Evolutionary conservation across 2,888 invertebrate genomes (phyloP).

Genomic region (Gymnocheta viridis): DNA sequence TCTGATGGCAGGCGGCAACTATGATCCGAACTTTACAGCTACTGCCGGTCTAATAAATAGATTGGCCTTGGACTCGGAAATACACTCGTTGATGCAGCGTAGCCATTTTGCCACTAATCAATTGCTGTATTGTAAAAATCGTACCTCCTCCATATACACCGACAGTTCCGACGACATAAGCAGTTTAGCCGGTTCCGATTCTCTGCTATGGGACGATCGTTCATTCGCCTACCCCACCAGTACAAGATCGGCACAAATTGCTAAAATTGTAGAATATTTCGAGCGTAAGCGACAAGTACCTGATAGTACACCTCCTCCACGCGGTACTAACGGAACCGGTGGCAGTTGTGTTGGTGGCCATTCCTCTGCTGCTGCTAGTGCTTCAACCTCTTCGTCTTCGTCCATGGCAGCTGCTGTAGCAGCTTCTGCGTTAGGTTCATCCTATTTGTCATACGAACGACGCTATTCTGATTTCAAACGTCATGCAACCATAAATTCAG

Average conservation of each 20-base stretch:
- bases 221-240: conserved; percentile 83
- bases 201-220: conserved; percentile 87
- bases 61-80: conserved; percentile 82
- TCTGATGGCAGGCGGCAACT: conserved; percentile 77
- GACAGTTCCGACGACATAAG: conserved; percentile 94
- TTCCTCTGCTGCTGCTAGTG: conserved; percentile 73
- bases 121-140: conserved; percentile 85
- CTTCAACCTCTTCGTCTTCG: conserved; percentile 72
- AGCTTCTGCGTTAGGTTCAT: conserved; percentile 78
- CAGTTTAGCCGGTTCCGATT: conserved; percentile 90
- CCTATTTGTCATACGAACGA: conserved; percentile 78
- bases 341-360: conserved; percentile 70
- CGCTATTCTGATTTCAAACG: conserved; percentile 80
- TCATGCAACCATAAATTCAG: conserved; percentile 76
- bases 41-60: conserved; percentile 83
- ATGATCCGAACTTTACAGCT: conserved; percentile 79
- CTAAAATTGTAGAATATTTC: conserved; percentile 94
- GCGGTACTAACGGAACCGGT: conserved; percentile 63
- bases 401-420: conserved; percentile 79
- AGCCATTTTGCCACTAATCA: conserved; percentile 83
- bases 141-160: conserved; percentile 91
- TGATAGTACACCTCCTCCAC: conserved; percentile 77
- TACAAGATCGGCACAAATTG: conserved; percentile 87
- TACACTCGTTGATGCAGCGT: conserved; percentile 82
- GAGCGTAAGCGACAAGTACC: conserved; percentile 87